Evolutionary conservation across 2,888 invertebrate genomes (phyloP), one percentile per base, ranked within the genome.

Genomic region (Orthonychiurus folsomi): DNA sequence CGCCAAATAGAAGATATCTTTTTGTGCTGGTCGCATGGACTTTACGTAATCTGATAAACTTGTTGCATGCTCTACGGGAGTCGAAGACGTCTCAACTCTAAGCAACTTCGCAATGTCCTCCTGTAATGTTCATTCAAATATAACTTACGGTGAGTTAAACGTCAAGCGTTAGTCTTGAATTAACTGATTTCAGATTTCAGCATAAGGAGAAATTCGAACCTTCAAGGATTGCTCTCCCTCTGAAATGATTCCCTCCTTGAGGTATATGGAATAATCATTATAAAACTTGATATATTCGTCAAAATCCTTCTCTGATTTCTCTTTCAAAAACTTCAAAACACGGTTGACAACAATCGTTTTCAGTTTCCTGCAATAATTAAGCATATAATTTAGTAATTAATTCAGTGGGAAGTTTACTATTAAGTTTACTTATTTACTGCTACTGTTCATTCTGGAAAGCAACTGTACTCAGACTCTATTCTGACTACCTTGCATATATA

Each of bases 201-300:
- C 48, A 15, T 28, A 23, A 47, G 63, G 65, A n/a, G 67, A 66
- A 50, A 64, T 66, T 80, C n/a, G n/a, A n/a, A 90, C 91, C 81
- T 90, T 93, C 76, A 92, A 89, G 2, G 82, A 76, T 69, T 88
- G 85, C 75, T 87, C 89, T 56, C 84, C 82, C 69, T 87, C 86
- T 1, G 88, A 89, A 47, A 96, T 87, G 74, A 97, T 92, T 48
- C 95, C 97, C 79, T 97, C 96, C 76, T 96, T 93, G 60, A 97
- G 82, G 76, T 94, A 97, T 61, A 95, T 78, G 0, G 89, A 89
- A 76, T 95, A 96, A 74, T 95, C 93, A 65, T 85, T 85, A 77
- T 94, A 95, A 78, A 97, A 97, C 55, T 86, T 82, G 61, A 85
- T 83, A 77, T 87, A 97, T 56, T 86, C 86, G 3, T 85, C 84